Conservation (phyloP, 2,797 vertebrate species). For the Dendrocincla tyrannina region DNA sequence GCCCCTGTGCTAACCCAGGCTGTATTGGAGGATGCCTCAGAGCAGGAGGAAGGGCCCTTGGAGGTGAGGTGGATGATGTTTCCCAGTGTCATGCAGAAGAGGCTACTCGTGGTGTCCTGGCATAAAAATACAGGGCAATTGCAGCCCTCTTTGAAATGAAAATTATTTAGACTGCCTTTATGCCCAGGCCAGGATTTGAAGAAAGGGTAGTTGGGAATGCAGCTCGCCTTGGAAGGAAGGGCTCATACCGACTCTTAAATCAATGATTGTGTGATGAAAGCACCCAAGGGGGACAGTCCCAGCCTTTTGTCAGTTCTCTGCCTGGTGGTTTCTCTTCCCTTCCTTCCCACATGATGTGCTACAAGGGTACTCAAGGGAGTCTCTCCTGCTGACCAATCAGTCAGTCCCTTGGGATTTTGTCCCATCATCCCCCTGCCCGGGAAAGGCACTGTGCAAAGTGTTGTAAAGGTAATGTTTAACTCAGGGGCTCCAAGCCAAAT, state of each 20-base stretch:
- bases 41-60: neutral
- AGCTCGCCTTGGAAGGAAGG: slow-evolving; percentile 28
- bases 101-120: neutral
- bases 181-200: slow-evolving; percentile 4
- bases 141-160: slow-evolving; percentile 44
- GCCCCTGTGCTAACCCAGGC: slow-evolving; percentile 22
- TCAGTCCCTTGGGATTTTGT: neutral
- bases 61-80: neutral
- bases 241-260: slow-evolving; percentile 33
- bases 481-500: slow-evolving; percentile 40
- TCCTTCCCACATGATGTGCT: rapidly evolving
- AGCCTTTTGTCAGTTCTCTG: neutral
- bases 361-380: neutral
- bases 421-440: neutral
- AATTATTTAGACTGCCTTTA: slow-evolving; percentile 34
- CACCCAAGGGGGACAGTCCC: slow-evolving; percentile 13
- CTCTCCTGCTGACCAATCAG: neutral
- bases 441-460: neutral
- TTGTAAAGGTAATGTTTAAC: slow-evolving; percentile 48
- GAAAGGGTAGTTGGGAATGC: slow-evolving; percentile 34
- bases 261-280: slow-evolving; percentile 52
- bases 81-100: neutral
- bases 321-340: neutral
- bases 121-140: neutral
- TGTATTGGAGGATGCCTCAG: neutral